Percentiles rank a stretch among this genome's conserved stretches.
Evolutionary conservation across 2,888 invertebrate genomes (phyloP).

Genomic region (Molanna angustata): DNA sequence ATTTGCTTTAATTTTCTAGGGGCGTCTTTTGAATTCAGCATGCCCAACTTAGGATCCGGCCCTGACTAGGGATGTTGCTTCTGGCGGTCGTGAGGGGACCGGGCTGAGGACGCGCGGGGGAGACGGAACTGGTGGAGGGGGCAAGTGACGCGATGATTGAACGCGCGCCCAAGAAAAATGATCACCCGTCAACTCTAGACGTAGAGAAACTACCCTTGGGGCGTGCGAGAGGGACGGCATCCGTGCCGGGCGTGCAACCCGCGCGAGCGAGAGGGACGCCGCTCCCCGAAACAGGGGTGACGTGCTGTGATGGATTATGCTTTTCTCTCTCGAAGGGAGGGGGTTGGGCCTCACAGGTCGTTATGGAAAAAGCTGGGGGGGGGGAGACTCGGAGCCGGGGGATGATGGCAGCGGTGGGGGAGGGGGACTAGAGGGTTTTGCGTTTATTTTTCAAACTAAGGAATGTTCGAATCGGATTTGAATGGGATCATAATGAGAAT

Average conservation of each 20-base stretch:
- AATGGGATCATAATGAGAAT: background rate
- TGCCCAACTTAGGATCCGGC: too few relatives aligned
- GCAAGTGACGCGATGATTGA: conserved; percentile 67
- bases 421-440: conserved; percentile 31
- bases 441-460: background rate
- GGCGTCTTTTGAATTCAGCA: too few relatives aligned
- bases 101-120: conserved; percentile 1
- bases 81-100: too few relatives aligned
- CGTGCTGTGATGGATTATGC: conserved; percentile 62
- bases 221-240: conserved; percentile 42
- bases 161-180: conserved; percentile 71
- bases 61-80: too few relatives aligned
- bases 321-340: conserved; percentile 54
- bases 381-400: conserved; percentile 54
- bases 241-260: conserved; percentile 23
- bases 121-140: conserved; percentile 22
- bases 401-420: conserved; percentile 49
- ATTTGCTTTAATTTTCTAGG: too few relatives aligned
- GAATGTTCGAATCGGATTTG: background rate
- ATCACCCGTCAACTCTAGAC: conserved; percentile 63
- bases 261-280: conserved; percentile 44
- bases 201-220: conserved; percentile 60
- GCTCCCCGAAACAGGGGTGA: conserved; percentile 59
- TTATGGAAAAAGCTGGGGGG: conserved; percentile 60
- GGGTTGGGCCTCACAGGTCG: conserved; percentile 60